Evolutionary conservation across 1,140 invertebrate species (phyloP), one percentile per base, ranked within the genome.

Genomic region (Drosophila rufa): DNA sequence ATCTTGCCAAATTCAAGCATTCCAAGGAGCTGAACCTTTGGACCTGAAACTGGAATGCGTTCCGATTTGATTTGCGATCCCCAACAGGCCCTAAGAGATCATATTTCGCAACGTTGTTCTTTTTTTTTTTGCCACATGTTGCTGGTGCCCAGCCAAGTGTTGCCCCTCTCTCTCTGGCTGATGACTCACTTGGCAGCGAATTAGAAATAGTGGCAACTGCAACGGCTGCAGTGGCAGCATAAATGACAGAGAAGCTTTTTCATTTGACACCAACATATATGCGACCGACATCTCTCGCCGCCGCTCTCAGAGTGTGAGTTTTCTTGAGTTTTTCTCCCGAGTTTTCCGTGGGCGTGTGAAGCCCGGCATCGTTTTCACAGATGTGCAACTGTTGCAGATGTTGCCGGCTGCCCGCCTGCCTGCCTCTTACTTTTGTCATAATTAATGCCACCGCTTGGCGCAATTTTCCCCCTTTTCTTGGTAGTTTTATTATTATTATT

Each of bases 341-440:
- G 40, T 61, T 19, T 43, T 27, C 56, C 73, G 78, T 74, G 76
- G 76, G 78, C 59, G 78, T 75, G 56, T 67, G 70, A 70, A 64
- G 80, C 56, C 62, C 68, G 74, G 53, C 33, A 27, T 36, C 30
- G 56, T 79, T 82, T 75, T 82, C 82, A 69, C 75, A 82, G 75
- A 71, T 79, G 78, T 73, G 67, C 70, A 59, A 73, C 53, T 50
- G 58, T 58, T 56, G 36, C 36, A 40, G 36, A 22, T 71, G 43
- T 45, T 56, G 4, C 43, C 58, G 50, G 25, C 14, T 48, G 30
- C 2, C 9, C 7, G 25, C n/a, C 51, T 53, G 59, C 45, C 36
- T 12, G 71, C 75, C 67, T 85, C 30, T 85, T 74, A 69, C 68
- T 82, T 82, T 78, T 89, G 77, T 80, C 68, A 89, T 89, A 83